Evolutionary conservation across 2,888 invertebrate species (phyloP), one percentile per base, ranked within the genome.

Genomic region (Eugnorisma glareosa): DNA sequence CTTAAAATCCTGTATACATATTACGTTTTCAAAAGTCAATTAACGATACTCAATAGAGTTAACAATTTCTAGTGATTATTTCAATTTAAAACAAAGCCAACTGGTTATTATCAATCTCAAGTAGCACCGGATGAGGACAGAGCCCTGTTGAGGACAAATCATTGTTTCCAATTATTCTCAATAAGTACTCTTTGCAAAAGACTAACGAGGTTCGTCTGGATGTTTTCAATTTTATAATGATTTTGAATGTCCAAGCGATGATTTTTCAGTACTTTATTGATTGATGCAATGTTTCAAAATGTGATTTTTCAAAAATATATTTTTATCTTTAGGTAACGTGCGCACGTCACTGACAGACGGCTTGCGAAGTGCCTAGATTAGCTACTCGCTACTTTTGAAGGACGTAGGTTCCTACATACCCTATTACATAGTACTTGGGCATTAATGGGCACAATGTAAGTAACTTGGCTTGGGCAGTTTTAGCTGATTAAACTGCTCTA

Each of bases 131-230:
- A 59, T 7, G 24, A 10, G n/a, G 35, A 66, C 45, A 18, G 35
- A 18, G 28, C 6, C 24, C 37, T 45, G 70, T n/a, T 64, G 37
- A 64, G 5, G 13, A 43, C 64, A 66, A 70, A 57, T 79, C 63
- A 63, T 64, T 57, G 45, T 40, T 72, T 72, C 40, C 73, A 79
- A 79, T 77, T 73, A 66, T 79, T 78, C 8, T 70, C 51, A 67
- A 77, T 63, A 13, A 28, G 40, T 18, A 18, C 28, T 37, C 15
- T 54, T 64, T 8, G 10, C 5, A 51, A 61, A 43, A 18, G 59
- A 35, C 24, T 35, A 70, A 35, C 40, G 3, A 69, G 40, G n/a
- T 18, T 59, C 43, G 18, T 43, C 43, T 35, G 28, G n/a, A 18
- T 48, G 18, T 48, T 8, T 48, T 24, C 10, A 11, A 1, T 54